Base-by-base conservation (phyloP, 2,797 vertebrate species). In the Poecilia wingei region DNA sequence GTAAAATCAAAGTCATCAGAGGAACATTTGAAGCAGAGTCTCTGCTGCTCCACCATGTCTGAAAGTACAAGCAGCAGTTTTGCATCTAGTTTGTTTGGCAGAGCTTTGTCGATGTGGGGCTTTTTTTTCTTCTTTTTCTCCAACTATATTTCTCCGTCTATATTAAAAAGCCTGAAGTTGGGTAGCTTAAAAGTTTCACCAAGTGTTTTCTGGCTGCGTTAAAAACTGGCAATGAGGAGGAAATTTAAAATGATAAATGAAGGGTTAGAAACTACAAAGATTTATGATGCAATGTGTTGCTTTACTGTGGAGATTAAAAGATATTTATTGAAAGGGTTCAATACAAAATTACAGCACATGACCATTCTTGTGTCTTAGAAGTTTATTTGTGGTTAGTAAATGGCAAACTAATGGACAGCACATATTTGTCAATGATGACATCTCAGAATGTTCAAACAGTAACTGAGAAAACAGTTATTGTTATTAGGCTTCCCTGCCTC, bases 71-170 rank as follows among this genome's bases (percentile, higher is more conserved):
- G 39, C 39, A 69, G 22, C 39, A 68, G 39, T 45, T 69, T 69
- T 69, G 66, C 66, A 69, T 69, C 25, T 43, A 22, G 66, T 69
- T 69, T 68, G 64, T 68, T 43, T 69, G 22, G 66, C 39, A 69
- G 41, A 69, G 39, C 39, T 25, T 25, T 18, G 61, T 36, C 33
- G 6, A 36, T 36, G 33, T 25, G 20, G 36, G 64, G 41, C 20
- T 41, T 41, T 61, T 33, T 59, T n/a, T 10, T 4, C 12, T 1
- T 20, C 4, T 64, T 64, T 6, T 64, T 6, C 7, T 41, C 39
- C 7, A 68, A 25, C 39, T 31, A 31, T 31, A 31, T 31, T 31
- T 31, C 31, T 31, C n/a, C 22, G 3, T 43, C 66, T 45, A n/a
- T 43, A 43, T 68, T 43, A 41, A 41, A 41, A 68, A 41, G 4